Evolutionary conservation across 1,140 invertebrate genomes (phyloP).

Genomic region (Cherax quadricarinatus): DNA sequence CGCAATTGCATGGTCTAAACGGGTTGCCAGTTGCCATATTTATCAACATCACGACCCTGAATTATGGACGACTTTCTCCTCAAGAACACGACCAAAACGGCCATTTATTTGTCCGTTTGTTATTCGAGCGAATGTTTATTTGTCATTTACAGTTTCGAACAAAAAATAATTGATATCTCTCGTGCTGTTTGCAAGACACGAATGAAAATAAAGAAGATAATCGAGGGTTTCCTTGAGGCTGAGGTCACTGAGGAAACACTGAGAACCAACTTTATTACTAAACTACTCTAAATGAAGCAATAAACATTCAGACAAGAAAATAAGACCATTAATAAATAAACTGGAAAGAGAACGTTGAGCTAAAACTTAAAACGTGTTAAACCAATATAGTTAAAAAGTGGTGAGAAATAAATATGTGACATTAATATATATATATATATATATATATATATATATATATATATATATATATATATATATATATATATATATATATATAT

Average conservation of each 20-base stretch:
- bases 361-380: background rate
- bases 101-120: background rate
- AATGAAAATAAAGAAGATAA: too few species aligned
- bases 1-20: background rate
- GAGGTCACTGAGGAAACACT: too few species aligned
- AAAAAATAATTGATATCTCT: too few species aligned
- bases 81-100: background rate
- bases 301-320: too few species aligned
- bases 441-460: constrained; percentile 30
- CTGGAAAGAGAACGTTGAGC: background rate
- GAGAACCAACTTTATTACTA: too few species aligned
- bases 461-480: constrained; percentile 58
- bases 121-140: background rate
- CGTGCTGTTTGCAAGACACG: too few species aligned
- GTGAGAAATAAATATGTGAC: background rate
- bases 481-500: constrained; percentile 48
- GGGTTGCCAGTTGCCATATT: background rate
- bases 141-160: background rate
- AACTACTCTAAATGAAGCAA: too few species aligned
- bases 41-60: background rate
- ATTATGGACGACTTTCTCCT: background rate
- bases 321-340: background rate
- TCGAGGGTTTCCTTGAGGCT: too few species aligned
- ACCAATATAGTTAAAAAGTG: background rate
- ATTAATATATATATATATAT: constrained; percentile 10